Evolutionary conservation across 1,140 invertebrate species (phyloP).

Genomic region (Trichogramma pretiosum): DNA sequence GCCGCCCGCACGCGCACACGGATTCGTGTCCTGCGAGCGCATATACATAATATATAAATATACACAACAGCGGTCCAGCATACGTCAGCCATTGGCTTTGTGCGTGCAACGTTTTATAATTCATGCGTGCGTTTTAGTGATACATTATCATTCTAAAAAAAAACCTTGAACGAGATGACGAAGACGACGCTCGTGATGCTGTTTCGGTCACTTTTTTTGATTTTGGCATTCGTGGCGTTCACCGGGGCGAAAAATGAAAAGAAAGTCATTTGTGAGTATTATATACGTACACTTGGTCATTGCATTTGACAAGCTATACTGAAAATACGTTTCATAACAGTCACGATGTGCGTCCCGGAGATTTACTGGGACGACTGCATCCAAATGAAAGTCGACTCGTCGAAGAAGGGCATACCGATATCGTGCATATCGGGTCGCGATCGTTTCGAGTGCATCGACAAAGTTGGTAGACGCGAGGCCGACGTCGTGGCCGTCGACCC

Average conservation of each 20-base stretch:
- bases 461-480: conserved; percentile 63
- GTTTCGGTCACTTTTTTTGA: too few relatives aligned
- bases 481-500: conserved; percentile 74
- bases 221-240: not conserved
- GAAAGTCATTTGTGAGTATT: conserved; percentile 18
- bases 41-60: too few relatives aligned
- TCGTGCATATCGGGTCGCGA: conserved; percentile 61
- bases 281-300: too few relatives aligned
- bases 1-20: not conserved
- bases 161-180: too few relatives aligned
- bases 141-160: too few relatives aligned
- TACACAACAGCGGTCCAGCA: too few relatives aligned
- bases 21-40: not conserved
- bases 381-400: conserved; percentile 55
- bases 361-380: conserved; percentile 53
- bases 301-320: too few relatives aligned
- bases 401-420: conserved; percentile 52
- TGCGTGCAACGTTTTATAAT: not conserved
- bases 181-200: not conserved
- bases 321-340: conserved; percentile 38
- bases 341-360: conserved; percentile 63
- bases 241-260: conserved; percentile 5
- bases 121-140: not conserved
- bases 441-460: conserved; percentile 63
- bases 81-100: not conserved